Evolutionary conservation across 2,113 vertebrate species (phyloP).

Genomic region (Entosphenus tridentatus): DNA sequence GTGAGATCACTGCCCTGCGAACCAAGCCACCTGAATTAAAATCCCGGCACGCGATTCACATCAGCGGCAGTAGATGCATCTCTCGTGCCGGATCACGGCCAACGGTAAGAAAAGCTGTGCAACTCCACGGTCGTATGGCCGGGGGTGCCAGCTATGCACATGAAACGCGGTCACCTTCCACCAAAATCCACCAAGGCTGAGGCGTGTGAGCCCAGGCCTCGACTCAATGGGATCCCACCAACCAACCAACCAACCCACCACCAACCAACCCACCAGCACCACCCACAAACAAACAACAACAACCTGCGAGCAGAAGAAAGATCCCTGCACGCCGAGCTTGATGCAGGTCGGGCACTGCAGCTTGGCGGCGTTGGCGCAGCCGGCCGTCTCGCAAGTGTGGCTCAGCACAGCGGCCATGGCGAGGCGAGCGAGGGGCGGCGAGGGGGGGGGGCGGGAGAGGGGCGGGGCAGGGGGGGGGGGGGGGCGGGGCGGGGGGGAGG

Average conservation of each 20-base stretch:
- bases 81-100: no score
- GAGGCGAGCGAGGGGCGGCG: constrained; percentile 7
- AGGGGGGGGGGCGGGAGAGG: neutral
- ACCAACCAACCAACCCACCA: neutral
- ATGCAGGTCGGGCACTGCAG: constrained; percentile 92
- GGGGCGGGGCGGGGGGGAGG: neutral
- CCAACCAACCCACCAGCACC: neutral
- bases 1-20: no score
- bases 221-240: neutral
- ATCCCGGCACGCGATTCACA: no score
- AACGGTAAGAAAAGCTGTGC: no score
- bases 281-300: neutral
- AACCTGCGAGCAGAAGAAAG: constrained; percentile 98
- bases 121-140: neutral
- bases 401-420: constrained; percentile 77
- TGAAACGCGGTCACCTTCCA: neutral
- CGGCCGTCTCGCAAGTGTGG: constrained; percentile 67
- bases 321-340: constrained; percentile 84
- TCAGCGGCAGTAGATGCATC: no score
- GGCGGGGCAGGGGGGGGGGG: neutral
- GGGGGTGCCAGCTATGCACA: neutral
- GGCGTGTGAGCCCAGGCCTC: neutral
- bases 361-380: constrained; percentile 67
- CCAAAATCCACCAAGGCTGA: neutral
- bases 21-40: no score